Evolutionary conservation across 2,113 vertebrate genomes (phyloP), one percentile per base, ranked within the genome.

Genomic region (Brienomyrus brachyistius): DNA sequence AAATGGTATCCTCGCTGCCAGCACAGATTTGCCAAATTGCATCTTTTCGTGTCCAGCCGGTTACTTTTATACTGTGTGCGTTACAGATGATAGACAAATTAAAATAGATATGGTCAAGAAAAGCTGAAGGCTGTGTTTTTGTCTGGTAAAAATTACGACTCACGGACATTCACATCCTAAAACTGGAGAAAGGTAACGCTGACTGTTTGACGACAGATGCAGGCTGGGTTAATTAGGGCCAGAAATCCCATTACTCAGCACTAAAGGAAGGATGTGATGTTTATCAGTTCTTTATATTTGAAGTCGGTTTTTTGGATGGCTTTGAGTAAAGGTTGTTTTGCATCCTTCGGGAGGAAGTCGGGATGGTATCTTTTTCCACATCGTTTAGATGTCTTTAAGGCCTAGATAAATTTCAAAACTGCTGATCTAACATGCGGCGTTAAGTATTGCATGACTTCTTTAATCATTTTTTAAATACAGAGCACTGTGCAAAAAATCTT

Each of bases 181-280:
- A 52, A 77, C 88, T 52, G 91, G 92, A 90, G 91, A 94, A 93
- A 92, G 92, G 91, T 92, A 91, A 92, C 92, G 94, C 95, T 95
- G 94, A 95, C 94, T 95, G 93, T 95, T 91, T 92, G 92, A 92
- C 94, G 80, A 90, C 92, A 87, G 86, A 92, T 93, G 92, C 94
- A 94, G 40, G 94, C 92, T 95, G 91, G 93, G 95, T 95, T 95
- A 95, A 96, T 96, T 95, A 95, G 93, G 92, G 93, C 93, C 94
- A 95, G 94, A 88, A 94, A 94, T 92, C 82, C 91, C 93, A 93
- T 95, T 94, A 94, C 93, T 95, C 94, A 95, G 94, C 94, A 92
- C 48, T 86, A 86, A 92, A 90, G 92, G 92, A 91, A 93, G 92
- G 92, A 93, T 93, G 93, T 94, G 91, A 93, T 94, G 93, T 95